These are phyloP conservation scores for Agrochola macilenta DNA, from an alignment of 2,888 invertebrate genomes.

Conservation along the genomic window DNA sequence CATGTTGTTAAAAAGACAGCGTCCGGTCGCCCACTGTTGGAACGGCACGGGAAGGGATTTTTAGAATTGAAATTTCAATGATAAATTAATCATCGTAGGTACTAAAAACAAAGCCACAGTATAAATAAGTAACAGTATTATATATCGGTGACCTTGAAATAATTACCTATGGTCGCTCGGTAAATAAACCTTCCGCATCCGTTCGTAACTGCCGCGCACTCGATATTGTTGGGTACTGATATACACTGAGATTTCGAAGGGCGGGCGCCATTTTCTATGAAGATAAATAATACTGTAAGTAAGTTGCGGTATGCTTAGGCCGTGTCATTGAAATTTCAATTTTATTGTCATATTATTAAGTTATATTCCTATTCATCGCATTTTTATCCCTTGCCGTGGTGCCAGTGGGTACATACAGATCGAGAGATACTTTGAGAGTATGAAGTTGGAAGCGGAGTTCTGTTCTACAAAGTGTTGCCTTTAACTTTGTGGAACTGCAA, in stretches of 20 bases:
- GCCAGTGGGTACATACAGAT: neutral
- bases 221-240: too few species aligned
- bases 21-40: constrained; percentile 9
- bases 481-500: constrained; percentile 9
- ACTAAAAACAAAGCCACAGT: too few species aligned
- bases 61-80: neutral
- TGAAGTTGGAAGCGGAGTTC: neutral
- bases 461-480: constrained; percentile 7
- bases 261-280: too few species aligned
- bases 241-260: too few species aligned
- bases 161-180: too few species aligned
- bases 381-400: neutral
- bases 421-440: neutral
- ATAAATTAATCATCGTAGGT: too few species aligned
- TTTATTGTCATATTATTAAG: neutral
- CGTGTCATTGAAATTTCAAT: neutral
- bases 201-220: too few species aligned
- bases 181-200: too few species aligned
- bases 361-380: neutral
- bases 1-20: constrained; percentile 39
- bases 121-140: too few species aligned
- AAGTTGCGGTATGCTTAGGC: too few species aligned
- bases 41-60: neutral
- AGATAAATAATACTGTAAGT: too few species aligned
- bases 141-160: too few species aligned